These are phyloP conservation scores for Apamea monoglypha DNA, from an alignment of 2,888 invertebrate genomes.

Conservation along the genomic window DNA sequence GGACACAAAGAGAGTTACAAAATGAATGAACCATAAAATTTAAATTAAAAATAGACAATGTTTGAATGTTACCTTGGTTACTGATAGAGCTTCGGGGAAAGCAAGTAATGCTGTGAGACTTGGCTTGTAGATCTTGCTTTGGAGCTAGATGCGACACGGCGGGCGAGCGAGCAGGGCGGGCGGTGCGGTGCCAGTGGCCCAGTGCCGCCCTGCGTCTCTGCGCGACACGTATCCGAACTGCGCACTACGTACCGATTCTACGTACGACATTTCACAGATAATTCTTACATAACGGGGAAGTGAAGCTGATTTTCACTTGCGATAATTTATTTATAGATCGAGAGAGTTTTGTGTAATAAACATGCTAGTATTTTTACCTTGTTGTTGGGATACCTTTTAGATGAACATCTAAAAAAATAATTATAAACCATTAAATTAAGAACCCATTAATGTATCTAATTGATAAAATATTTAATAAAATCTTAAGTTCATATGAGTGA, in stretches of 20 bases:
- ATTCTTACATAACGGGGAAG: conserved; percentile 36
- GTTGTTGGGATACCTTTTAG: background rate
- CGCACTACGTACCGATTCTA: conserved; percentile 73
- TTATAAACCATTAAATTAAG: background rate
- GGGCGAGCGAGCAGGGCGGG: conserved; percentile 69
- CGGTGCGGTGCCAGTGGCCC: conserved; percentile 75
- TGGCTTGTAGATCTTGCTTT: conserved; percentile 22
- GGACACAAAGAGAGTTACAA: background rate
- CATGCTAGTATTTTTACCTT: too few species aligned
- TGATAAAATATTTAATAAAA: background rate
- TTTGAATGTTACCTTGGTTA: conserved; percentile 57
- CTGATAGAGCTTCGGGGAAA: conserved; percentile 36
- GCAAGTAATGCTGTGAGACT: conserved; percentile 26
- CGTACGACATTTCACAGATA: conserved; percentile 30
- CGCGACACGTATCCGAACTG: conserved; percentile 70
- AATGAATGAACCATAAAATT: background rate
- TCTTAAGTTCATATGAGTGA: background rate
- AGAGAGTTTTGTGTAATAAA: background rate
- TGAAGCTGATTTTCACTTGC: conserved; percentile 12
- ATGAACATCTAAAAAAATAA: background rate
- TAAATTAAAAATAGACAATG: background rate
- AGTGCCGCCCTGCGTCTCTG: conserved; percentile 71
- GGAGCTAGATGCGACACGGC: conserved; percentile 18
- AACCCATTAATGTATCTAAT: background rate
- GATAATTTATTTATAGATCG: background rate